A percentile compares a stretch with the other conserved stretches of the same genome.
phyloP scores from a whole-genome alignment of 2,888 invertebrate species.

The Rhagophthalmus giganteus region DNA sequence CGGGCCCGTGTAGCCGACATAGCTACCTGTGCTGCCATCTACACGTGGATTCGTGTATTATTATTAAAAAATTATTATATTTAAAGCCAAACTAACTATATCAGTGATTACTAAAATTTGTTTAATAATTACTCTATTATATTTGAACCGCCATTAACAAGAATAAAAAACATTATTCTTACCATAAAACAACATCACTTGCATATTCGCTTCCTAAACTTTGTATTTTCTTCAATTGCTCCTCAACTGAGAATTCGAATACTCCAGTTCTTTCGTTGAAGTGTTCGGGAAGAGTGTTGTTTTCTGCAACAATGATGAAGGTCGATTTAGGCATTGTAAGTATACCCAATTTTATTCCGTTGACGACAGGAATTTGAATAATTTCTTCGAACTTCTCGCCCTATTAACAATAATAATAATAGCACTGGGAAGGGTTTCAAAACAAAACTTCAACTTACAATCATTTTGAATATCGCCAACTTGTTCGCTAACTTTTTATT shows the following conservation, averaged over 20 bases:
- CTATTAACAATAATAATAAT: slow-evolving; percentile 23
- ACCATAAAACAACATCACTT: slow-evolving; percentile 50
- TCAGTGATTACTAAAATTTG: too few species aligned
- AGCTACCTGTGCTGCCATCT: too few species aligned
- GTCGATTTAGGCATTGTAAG: slow-evolving; percentile 38
- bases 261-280: slow-evolving; percentile 44
- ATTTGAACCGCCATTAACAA: too few species aligned
- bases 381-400: slow-evolving; percentile 32
- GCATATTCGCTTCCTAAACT: slow-evolving; percentile 45
- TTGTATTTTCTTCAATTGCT: slow-evolving; percentile 45
- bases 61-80: too few species aligned
- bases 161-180: slow-evolving; percentile 33
- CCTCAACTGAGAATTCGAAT: slow-evolving; percentile 42
- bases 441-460: slow-evolving; percentile 35
- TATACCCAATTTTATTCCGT: slow-evolving; percentile 40
- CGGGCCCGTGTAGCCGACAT: too few species aligned
- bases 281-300: slow-evolving; percentile 29
- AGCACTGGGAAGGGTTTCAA: too few species aligned
- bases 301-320: slow-evolving; percentile 46
- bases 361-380: slow-evolving; percentile 22
- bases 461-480: slow-evolving; percentile 40
- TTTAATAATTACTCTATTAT: too few species aligned
- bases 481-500: too few species aligned
- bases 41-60: too few species aligned
- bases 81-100: too few species aligned